Evolutionary conservation across 37 sponge, comb jelly and placozoan genomes (phyloP), one percentile per base, ranked within the genome.

Genomic region (Chondrosia reniformis): DNA sequence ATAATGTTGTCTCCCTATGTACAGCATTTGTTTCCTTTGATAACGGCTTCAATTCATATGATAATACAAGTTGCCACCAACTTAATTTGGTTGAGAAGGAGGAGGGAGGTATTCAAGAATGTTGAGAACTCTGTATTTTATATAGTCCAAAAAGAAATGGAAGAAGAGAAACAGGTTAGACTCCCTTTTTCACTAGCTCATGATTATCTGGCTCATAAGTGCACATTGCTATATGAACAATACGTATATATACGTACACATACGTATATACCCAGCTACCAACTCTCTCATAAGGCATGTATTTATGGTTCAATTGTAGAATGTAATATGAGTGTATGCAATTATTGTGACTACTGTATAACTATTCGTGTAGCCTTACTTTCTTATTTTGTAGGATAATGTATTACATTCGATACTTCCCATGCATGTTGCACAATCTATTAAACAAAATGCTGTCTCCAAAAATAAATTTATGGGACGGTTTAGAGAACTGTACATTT

Each of bases 361-460:
- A 19, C 15, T 49, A 49, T 15, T 49, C 15, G 15, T 49, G 52
- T 49, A 15, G 52, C 52, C 15, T 15, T 49, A 49, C 31, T n/a
- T 43, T n/a, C n/a, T 67, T 36, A 13, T 65, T 22, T 4, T 17
- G 41, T 46, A 86, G 86, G 77, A 86, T n/a, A 74, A 66, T 33
- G 65, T 86, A 5, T 71, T 86, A 6, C 36, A 33, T 17, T 76
- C 81, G 28, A 86, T 80, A 22, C 45, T 80, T 30, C 86, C 86
- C 4, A 25, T 33, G 17, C 63, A 80, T 30, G 45, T 86, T 55
- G 81, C 81, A 34, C 45, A 33, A 19, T 66, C 74, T 8, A 57
- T 84, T 8, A 65, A 84, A 44, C 52, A 49, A 4, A 19, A 44
- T 15, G 40, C 15, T 8, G 27, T 8, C 0, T 25, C 3, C 49